Evolutionary conservation across 2,113 vertebrate genomes (phyloP).

Genomic region (Sapayoa aenigma): DNA sequence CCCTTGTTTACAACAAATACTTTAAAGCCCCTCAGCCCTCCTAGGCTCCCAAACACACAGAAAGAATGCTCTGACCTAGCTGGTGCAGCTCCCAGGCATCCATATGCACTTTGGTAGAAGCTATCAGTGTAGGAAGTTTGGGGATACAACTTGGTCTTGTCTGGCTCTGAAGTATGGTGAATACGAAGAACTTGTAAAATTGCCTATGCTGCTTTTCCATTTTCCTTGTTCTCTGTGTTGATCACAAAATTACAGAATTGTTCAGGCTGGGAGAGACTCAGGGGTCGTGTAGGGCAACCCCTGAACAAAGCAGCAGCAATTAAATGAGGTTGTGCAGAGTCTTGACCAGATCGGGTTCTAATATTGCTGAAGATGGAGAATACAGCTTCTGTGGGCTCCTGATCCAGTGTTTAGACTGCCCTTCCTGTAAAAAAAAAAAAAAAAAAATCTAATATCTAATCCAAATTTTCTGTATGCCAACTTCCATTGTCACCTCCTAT

Average conservation of each 20-base stretch:
- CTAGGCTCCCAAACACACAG: neutral
- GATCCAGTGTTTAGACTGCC: neutral
- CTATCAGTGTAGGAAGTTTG: neutral
- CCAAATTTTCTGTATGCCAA: neutral
- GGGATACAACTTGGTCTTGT: neutral
- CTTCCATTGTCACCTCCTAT: neutral
- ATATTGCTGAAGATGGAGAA: neutral
- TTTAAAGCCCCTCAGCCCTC: neutral
- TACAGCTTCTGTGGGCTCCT: neutral
- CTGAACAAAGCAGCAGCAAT: neutral
- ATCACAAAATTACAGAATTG: neutral
- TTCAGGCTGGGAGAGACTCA: neutral
- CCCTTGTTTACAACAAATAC: accelerated
- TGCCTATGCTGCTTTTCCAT: neutral
- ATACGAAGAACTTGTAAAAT: neutral
- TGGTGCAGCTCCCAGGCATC: neutral
- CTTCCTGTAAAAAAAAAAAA: neutral
- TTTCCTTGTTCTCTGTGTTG: neutral
- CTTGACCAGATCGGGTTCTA: neutral
- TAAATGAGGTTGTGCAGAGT: neutral
- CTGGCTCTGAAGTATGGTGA: neutral
- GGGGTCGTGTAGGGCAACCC: neutral
- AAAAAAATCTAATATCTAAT: neutral
- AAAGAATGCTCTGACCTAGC: neutral
- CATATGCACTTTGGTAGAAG: accelerated